Evolutionary conservation across 2,888 invertebrate genomes (phyloP).

Genomic region (Tyria jacobaeae): DNA sequence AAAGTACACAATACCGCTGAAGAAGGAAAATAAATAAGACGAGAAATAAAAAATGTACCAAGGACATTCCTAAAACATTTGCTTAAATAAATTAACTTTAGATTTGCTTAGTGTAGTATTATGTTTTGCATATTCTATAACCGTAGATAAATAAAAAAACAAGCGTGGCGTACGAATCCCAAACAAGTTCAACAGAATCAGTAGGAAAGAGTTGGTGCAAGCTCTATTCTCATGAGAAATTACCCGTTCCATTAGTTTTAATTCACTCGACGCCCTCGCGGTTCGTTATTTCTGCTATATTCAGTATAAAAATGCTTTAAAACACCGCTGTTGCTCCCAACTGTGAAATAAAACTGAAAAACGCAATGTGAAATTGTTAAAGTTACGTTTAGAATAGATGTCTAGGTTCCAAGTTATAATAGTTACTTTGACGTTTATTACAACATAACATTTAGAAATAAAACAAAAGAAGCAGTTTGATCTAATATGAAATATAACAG

Average conservation of each 20-base stretch:
- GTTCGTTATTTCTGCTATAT: conserved; percentile 79
- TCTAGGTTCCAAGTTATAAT: neutral
- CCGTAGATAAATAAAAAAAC: conserved; percentile 43
- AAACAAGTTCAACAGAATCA: conserved; percentile 54
- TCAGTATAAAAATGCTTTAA: conserved; percentile 77
- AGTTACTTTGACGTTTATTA: no score
- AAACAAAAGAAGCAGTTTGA: neutral
- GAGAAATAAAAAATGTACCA: neutral
- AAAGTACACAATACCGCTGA: neutral
- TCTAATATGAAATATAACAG: no score
- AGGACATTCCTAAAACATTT: neutral
- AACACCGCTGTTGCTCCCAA: conserved; percentile 64
- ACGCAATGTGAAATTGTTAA: conserved; percentile 54
- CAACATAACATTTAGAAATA: no score
- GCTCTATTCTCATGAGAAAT: conserved; percentile 85
- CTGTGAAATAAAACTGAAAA: conserved; percentile 68
- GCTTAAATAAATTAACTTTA: neutral
- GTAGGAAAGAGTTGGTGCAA: conserved; percentile 64
- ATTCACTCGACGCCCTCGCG: conserved; percentile 78
- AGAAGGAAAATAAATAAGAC: neutral
- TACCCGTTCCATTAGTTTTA: conserved; percentile 86
- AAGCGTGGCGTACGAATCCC: conserved; percentile 37
- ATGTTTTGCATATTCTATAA: conserved; percentile 40
- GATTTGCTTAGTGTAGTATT: neutral
- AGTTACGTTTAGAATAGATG: conserved; percentile 41